phyloP scores from a whole-genome alignment of 2,113 vertebrate species.

The Ptychochromis oligacanthus region DNA sequence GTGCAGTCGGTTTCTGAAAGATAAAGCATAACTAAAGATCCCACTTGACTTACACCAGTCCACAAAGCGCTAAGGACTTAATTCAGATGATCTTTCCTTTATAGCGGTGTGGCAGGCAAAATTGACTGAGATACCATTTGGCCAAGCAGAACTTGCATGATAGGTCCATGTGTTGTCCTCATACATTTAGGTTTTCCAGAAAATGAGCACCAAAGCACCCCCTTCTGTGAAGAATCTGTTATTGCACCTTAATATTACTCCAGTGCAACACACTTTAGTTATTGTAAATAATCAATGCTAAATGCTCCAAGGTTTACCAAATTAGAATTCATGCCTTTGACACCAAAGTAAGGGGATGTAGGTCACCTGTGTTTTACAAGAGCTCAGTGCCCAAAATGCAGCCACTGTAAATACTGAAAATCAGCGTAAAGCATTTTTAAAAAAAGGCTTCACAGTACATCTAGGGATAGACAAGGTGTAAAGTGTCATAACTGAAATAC shows the following conservation, averaged over 20 bases:
- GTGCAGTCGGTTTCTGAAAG: neutral
- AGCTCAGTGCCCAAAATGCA: neutral
- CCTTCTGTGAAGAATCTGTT: slow-evolving; percentile 65
- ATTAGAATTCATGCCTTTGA: neutral
- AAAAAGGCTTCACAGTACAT: neutral
- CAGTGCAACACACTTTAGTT: neutral
- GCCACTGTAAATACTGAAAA: neutral
- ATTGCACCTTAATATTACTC: slow-evolving; percentile 33
- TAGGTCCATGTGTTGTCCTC: neutral
- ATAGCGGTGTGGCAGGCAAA: neutral
- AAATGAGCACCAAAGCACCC: slow-evolving; percentile 62
- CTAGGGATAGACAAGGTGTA: neutral
- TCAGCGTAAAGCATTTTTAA: neutral
- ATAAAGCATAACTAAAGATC: neutral
- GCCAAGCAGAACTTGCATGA: neutral
- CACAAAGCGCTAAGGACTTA: neutral
- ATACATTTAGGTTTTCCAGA: neutral
- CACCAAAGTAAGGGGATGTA: neutral
- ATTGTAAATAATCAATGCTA: neutral
- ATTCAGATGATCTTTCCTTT: neutral
- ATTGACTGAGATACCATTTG: slow-evolving; percentile 11
- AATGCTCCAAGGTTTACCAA: neutral
- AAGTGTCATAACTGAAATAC: neutral
- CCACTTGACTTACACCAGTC: neutral
- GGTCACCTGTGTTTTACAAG: neutral